These are phyloP conservation scores for Ridgeia piscesae DNA, from an alignment of 1,140 invertebrate genomes.

Conservation along the genomic window DNA sequence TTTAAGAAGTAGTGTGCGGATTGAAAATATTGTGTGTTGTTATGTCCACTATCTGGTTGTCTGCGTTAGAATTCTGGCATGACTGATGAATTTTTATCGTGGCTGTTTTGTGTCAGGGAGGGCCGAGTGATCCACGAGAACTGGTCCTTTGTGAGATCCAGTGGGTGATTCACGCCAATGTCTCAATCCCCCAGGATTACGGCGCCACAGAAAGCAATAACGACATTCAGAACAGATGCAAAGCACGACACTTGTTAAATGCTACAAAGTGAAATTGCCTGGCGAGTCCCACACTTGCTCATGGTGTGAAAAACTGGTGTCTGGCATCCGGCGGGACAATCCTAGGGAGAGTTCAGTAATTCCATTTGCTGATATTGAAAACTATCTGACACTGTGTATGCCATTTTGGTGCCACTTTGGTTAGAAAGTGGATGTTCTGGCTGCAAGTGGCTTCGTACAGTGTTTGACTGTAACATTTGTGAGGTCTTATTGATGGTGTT, in stretches of 20 bases:
- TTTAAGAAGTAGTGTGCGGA: neutral
- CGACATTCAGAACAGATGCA: neutral
- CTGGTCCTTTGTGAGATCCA: neutral
- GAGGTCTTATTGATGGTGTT: too few relatives aligned
- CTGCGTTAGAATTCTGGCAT: neutral
- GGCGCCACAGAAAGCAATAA: neutral
- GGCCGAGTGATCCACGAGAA: neutral
- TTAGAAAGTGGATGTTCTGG: too few relatives aligned
- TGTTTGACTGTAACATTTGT: too few relatives aligned
- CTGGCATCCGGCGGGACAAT: neutral
- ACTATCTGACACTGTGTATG: neutral
- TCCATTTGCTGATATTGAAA: conserved; percentile 1
- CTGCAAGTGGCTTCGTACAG: too few relatives aligned
- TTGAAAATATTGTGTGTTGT: neutral
- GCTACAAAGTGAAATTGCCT: neutral
- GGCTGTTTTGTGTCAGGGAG: neutral
- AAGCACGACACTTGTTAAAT: neutral
- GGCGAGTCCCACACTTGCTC: neutral
- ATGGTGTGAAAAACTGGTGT: neutral
- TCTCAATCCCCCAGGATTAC: neutral
- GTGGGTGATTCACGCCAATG: neutral
- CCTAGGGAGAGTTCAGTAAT: neutral
- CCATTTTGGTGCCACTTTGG: too few relatives aligned
- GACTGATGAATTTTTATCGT: neutral
- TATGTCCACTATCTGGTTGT: neutral